These are phyloP conservation scores for Pogonocichla stellata DNA, from an alignment of 2,113 vertebrate species.

Conservation along the genomic window DNA sequence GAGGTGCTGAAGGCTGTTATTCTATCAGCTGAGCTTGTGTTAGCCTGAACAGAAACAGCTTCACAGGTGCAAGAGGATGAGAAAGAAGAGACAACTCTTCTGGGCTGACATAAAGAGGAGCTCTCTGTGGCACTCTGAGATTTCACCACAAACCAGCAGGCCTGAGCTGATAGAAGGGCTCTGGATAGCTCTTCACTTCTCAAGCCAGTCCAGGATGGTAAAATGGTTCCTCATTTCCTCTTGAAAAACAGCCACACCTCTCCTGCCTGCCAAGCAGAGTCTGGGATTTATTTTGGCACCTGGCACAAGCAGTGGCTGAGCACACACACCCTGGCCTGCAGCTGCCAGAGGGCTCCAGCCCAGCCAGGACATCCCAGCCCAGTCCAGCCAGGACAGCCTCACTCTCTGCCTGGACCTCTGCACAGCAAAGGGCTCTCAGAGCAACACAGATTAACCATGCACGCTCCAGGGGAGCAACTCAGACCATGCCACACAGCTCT, in stretches of 20 bases:
- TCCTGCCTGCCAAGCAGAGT: fast-evolving
- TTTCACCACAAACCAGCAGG: not conserved
- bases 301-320: fast-evolving
- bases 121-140: not conserved
- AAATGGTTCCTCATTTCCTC: not conserved
- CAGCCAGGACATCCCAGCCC: not conserved
- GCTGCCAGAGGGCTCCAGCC: not conserved
- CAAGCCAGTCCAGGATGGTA: not conserved
- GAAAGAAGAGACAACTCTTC: not conserved
- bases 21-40: not conserved
- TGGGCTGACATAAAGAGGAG: not conserved
- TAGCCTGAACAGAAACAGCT: not conserved
- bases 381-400: not conserved
- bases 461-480: not conserved
- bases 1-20: not conserved
- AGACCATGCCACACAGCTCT: fast-evolving
- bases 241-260: not conserved
- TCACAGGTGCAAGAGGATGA: fast-evolving
- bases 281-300: not conserved
- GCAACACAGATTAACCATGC: not conserved
- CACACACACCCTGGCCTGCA: not conserved
- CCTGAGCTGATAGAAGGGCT: not conserved
- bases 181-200: not conserved
- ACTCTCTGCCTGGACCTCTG: not conserved
- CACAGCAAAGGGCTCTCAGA: not conserved